Evolutionary conservation across 2,113 vertebrate genomes (phyloP), one percentile per base, ranked within the genome.

Genomic region (Sceloporus undulatus): DNA sequence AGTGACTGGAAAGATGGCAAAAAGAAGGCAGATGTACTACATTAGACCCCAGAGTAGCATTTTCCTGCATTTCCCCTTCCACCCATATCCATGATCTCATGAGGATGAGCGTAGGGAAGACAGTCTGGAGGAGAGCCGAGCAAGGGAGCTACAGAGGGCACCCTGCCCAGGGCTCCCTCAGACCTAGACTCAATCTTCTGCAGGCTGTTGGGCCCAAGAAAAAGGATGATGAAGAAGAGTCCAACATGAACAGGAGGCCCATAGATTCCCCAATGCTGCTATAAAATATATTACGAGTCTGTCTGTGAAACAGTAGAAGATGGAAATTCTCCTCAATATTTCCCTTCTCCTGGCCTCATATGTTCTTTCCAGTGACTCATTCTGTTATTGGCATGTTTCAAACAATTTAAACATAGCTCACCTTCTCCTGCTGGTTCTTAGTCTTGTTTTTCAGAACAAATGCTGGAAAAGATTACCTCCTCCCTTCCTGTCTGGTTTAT

Each of bases 361-460:
- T 23, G 6, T 77, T 68, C 75, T 40, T 74, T 81, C 82, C 70
- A 9, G 1, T 73, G 77, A 89, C 66, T 90, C 86, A 84, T 5
- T 89, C 75, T 88, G 82, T 79, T 78, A 40, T 40, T 77, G 75
- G 66, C 90, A 94, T 54, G 74, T 21, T 80, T 42, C 21, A 84
- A 3, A 84, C 84, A 16, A 40, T 87, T 54, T 65, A 27, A 84
- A 25, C 54, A 14, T 23, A 74, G 13, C 1, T 59, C 0, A 1
- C 42, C 34, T 48, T 75, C 76, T 89, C 5, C 65, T 82, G 14
- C 54, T n/a, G 8, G 48, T 85, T 76, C 82, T 56, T 75, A 77
- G 79, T 92, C 38, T 75, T 70, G 68, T 52, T 71, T 80, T 34
- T 71, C 65, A 34, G 88, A 88, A 62, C 66, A 25, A 14, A 70